A percentile compares a stretch with the other conserved stretches of the same genome.
Conservation (phyloP, 1,140 invertebrate genomes). For the Drosophila leontia region DNA sequence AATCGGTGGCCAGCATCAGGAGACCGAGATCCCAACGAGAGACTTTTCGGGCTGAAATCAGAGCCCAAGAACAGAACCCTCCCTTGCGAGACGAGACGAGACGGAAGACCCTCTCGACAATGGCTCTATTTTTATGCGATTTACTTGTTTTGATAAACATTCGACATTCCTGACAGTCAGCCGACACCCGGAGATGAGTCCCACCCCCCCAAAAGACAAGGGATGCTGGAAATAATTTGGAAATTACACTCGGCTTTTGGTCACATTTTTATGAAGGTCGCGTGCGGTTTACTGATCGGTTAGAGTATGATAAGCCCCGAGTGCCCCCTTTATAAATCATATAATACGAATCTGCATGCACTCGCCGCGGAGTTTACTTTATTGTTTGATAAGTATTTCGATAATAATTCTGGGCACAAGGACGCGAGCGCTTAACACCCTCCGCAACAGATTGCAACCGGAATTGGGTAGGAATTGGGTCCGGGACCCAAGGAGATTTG, state of each 20-base stretch:
- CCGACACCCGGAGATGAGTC: conserved; percentile 55
- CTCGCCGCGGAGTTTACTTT: conserved; percentile 49
- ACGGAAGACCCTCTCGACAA: conserved; percentile 55
- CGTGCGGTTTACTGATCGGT: conserved; percentile 72
- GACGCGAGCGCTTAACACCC: conserved; percentile 64
- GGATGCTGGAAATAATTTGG: conserved; percentile 72
- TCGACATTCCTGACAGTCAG: conserved; percentile 69
- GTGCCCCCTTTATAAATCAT: conserved; percentile 45
- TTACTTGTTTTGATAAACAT: conserved; percentile 79
- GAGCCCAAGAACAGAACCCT: conserved; percentile 6
- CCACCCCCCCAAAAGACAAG: background rate
- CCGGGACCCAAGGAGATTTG: conserved; percentile 49
- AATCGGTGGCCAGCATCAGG: conserved; percentile 54
- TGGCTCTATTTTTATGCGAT: conserved; percentile 82
- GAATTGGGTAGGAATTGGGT: conserved; percentile 16
- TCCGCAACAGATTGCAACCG: conserved; percentile 25
- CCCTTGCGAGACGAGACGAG: background rate
- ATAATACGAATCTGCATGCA: conserved; percentile 60
- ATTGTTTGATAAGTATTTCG: conserved; percentile 82
- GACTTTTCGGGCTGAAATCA: background rate
- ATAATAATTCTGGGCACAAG: conserved; percentile 63
- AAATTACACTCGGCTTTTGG: conserved; percentile 57
- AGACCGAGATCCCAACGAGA: conserved; percentile 11
- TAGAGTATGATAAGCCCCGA: conserved; percentile 21
- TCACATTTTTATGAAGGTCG: conserved; percentile 81